Base-by-base conservation (phyloP, 2,888 invertebrate species). In the Metalampra italica region DNA sequence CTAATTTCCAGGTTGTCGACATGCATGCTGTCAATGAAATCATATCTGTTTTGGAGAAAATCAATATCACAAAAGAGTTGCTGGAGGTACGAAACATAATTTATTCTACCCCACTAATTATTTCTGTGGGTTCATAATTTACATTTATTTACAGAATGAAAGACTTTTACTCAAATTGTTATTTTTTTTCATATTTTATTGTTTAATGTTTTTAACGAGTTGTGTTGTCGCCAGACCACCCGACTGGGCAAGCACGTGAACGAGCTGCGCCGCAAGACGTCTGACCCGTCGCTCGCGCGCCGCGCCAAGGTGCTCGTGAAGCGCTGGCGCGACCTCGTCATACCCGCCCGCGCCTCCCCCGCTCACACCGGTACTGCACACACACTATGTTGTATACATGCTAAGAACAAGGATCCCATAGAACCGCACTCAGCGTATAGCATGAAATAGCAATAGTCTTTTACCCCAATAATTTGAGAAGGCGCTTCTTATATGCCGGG, bases 191-290 rank as follows among this genome's bases (percentile, higher is more conserved):
- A n/a, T n/a, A n/a, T n/a, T n/a, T n/a, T n/a, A n/a, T n/a, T n/a
- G n/a, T n/a, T n/a, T n/a, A n/a, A n/a, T n/a, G n/a, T n/a, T n/a
- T n/a, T n/a, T n/a, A n/a, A n/a, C n/a, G n/a, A n/a, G 22, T 22
- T 22, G 22, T 22, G 22, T 12, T 32, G 30, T 30, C 30, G 90
- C 1, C 89, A 97, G 97, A 93, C 95, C 93, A 98, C 98, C 92
- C 91, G 98, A 92, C 90, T 98, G 78, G 98, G 97, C 38, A 96
- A 95, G 83, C 94, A 96, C 78, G 95, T 98, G 82, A 98, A 98
- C 82, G 97, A 97, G 81, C 90, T 98, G 46, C 92, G 98, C 49
- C 92, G 96, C 52, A 96, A 96, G 83, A 96, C 97, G 39, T 91
- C 91, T 51, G 95, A 97, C 80, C 95, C 96, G 61, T 91, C 92